phyloP scores from a whole-genome alignment of 2,888 invertebrate genomes.

The Zele albiditarsus region DNA sequence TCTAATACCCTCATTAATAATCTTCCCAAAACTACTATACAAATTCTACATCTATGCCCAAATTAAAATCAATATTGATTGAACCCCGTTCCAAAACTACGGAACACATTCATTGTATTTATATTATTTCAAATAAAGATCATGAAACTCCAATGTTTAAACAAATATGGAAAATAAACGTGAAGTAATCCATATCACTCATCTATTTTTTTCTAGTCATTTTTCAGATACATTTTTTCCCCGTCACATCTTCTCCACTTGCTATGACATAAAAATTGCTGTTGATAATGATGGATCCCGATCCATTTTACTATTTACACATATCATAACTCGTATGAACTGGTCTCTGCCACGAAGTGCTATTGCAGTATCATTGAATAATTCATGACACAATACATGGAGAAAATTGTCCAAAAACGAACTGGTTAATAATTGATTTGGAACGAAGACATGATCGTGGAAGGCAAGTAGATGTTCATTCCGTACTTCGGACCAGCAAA shows the following conservation, averaged over 20 bases:
- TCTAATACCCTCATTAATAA: slow-evolving; percentile 27
- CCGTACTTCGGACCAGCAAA: not conserved
- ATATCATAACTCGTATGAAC: no score
- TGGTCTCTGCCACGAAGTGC: no score
- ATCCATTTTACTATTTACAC: no score
- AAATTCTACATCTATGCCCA: not conserved
- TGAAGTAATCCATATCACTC: no score
- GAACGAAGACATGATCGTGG: not conserved
- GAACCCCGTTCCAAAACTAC: not conserved
- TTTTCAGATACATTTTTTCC: no score
- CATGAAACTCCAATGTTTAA: no score
- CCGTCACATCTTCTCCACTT: no score
- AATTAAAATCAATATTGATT: slow-evolving; percentile 17
- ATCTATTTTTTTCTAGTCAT: no score
- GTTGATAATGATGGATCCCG: no score
- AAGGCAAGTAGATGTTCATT: not conserved
- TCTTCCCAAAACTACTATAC: slow-evolving; percentile 6
- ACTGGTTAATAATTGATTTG: not conserved
- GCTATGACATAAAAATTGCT: no score
- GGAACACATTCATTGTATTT: not conserved
- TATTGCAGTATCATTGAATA: not conserved
- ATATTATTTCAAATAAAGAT: no score
- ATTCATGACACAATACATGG: not conserved
- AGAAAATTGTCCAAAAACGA: not conserved
- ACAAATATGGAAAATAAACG: no score